These are phyloP conservation scores for Brachycybe producta DNA, from an alignment of 2,888 invertebrate species.

Conservation along the genomic window DNA sequence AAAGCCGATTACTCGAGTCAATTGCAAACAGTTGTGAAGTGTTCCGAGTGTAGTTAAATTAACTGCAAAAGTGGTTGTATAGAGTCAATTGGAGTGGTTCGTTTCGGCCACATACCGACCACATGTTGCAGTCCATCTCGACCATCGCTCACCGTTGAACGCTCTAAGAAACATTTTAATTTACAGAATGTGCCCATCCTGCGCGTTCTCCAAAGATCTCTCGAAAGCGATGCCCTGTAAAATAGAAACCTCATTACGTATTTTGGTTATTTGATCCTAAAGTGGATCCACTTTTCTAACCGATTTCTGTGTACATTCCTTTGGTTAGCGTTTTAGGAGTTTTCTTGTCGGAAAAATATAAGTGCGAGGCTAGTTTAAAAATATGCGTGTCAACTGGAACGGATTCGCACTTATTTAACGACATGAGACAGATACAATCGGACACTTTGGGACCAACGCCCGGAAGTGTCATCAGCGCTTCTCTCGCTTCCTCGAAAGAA, in stretches of 20 bases:
- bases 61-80: no score
- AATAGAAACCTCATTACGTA: no score
- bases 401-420: conserved; percentile 69
- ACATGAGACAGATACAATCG: conserved; percentile 96
- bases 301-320: conserved; percentile 73
- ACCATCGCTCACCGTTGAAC: no score
- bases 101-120: no score
- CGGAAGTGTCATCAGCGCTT: conserved; percentile 58
- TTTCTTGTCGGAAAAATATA: conserved; percentile 63
- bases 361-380: conserved; percentile 69
- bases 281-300: conserved; percentile 30
- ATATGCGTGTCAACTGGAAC: conserved; percentile 96
- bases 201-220: conserved; percentile 69
- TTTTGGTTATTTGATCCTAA: background rate
- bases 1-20: no score
- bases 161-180: conserved; percentile 28
- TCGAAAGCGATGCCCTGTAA: conserved; percentile 51
- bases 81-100: no score
- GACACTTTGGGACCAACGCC: conserved; percentile 96
- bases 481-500: conserved; percentile 58
- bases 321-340: conserved; percentile 65
- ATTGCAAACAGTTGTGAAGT: no score
- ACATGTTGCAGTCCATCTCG: no score
- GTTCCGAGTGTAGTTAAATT: no score
- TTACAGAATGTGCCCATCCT: conserved; percentile 91